Percentiles rank a stretch among this genome's conserved stretches.
Conservation (phyloP, 2,888 invertebrate species). For the Diarsia brunnea region DNA sequence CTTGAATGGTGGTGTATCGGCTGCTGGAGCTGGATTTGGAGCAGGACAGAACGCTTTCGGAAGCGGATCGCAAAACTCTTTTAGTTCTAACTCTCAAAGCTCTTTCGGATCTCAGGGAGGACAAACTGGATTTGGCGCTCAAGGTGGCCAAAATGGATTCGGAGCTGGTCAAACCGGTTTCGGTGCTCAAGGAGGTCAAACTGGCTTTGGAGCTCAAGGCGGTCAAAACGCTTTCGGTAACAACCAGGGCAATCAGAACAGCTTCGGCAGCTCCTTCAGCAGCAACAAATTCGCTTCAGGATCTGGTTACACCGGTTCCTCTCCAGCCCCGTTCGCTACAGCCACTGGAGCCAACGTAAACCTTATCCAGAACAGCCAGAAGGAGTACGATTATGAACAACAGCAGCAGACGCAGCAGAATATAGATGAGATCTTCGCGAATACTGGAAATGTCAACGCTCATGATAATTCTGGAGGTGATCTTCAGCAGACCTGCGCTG, state of each 20-base stretch:
- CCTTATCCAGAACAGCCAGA: slow-evolving; percentile 81
- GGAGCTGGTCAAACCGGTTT: slow-evolving; percentile 57
- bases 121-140: slow-evolving; percentile 49
- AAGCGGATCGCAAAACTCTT: slow-evolving; percentile 31
- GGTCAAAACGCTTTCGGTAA: slow-evolving; percentile 1
- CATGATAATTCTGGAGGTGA: slow-evolving; percentile 78
- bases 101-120: slow-evolving; percentile 14
- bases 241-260: slow-evolving; percentile 15
- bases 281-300: slow-evolving; percentile 71
- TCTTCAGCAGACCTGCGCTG: slow-evolving; percentile 90
- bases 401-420: slow-evolving; percentile 82
- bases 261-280: slow-evolving; percentile 51
- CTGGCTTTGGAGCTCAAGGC: slow-evolving; percentile 43
- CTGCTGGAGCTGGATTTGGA: slow-evolving; percentile 27
- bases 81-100: slow-evolving; percentile 20
- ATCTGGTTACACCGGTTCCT: slow-evolving; percentile 82
- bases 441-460: slow-evolving; percentile 80
- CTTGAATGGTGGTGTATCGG: slow-evolving; percentile 72
- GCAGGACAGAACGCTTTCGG: slow-evolving; percentile 62
- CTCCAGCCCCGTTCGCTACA: slow-evolving; percentile 83
- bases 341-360: slow-evolving; percentile 81
- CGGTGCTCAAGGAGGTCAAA: slow-evolving; percentile 51
- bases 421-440: slow-evolving; percentile 82
- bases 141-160: not conserved
- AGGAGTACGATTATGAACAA: slow-evolving; percentile 81